Percentiles rank a stretch among this genome's conserved stretches.
phyloP scores from a whole-genome alignment of 1,140 invertebrate species.

The Ceratina australensis region DNA sequence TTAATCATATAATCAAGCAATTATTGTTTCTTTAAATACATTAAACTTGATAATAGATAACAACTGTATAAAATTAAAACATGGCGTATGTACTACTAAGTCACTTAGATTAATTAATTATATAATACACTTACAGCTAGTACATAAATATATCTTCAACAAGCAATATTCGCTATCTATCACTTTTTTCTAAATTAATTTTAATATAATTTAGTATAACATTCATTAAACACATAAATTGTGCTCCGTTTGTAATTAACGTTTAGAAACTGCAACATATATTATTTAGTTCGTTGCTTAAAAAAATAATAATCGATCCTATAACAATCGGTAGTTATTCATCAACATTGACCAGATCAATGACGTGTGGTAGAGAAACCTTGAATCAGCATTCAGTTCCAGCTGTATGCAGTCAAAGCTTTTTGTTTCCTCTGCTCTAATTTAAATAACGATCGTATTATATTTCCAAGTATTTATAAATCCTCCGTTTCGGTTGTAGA shows the following conservation, averaged over 20 bases:
- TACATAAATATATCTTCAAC: background rate
- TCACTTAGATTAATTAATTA: background rate
- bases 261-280: background rate
- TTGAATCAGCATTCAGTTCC: slow-evolving; percentile 54
- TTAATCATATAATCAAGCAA: too few species aligned
- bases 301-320: background rate
- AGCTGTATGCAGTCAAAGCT: slow-evolving; percentile 56
- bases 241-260: slow-evolving; percentile 18
- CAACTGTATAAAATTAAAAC: too few species aligned
- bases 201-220: slow-evolving; percentile 25
- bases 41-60: too few species aligned
- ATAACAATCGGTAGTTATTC: slow-evolving; percentile 7
- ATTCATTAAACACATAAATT: slow-evolving; percentile 28
- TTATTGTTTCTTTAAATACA: too few species aligned
- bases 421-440: slow-evolving; percentile 25
- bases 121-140: slow-evolving; percentile 12
- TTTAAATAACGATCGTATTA: slow-evolving; percentile 47
- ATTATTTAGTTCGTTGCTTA: background rate
- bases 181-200: slow-evolving; percentile 20
- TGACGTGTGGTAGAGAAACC: slow-evolving; percentile 42
- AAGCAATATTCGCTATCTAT: background rate
- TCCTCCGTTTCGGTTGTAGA: background rate
- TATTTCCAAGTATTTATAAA: background rate
- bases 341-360: slow-evolving; percentile 26
- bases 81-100: too few species aligned